phyloP scores from a whole-genome alignment of 2,888 invertebrate genomes.

The Volucella inanis region DNA sequence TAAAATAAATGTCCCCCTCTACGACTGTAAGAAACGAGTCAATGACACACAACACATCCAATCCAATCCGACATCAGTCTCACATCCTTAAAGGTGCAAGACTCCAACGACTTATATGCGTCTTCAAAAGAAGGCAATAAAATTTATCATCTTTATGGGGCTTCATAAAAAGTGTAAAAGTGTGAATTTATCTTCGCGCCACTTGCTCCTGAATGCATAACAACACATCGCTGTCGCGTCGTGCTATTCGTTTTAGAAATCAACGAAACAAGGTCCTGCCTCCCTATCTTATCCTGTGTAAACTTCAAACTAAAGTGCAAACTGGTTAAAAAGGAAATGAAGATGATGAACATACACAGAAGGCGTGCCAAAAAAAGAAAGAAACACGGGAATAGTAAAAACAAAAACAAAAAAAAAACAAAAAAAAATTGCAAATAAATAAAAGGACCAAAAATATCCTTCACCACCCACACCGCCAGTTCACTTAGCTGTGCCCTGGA shows the following conservation, averaged over 20 bases:
- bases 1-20: slow-evolving; percentile 44
- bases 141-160: slow-evolving; percentile 68
- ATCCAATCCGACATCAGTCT: neutral
- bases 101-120: slow-evolving; percentile 47
- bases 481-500: neutral
- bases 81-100: slow-evolving; percentile 8
- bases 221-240: slow-evolving; percentile 7
- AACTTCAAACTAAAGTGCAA: slow-evolving; percentile 52
- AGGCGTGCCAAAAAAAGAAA: slow-evolving; percentile 1
- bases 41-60: slow-evolving; percentile 47
- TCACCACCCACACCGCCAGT: slow-evolving; percentile 33
- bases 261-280: slow-evolving; percentile 39
- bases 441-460: slow-evolving; percentile 54
- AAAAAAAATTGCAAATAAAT: slow-evolving; percentile 51
- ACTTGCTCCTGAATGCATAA: slow-evolving; percentile 59
- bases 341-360: slow-evolving; percentile 12
- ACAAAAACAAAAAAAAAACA: too few relatives aligned
- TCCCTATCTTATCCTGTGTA: slow-evolving; percentile 22
- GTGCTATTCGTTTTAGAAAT: slow-evolving; percentile 30
- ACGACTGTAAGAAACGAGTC: slow-evolving; percentile 6
- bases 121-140: slow-evolving; percentile 58
- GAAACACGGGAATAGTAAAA: neutral
- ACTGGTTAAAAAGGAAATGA: slow-evolving; percentile 24
- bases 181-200: slow-evolving; percentile 67
- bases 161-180: slow-evolving; percentile 66